A percentile compares a stretch with the other conserved stretches of the same genome.
Evolutionary conservation across 2,113 vertebrate species (phyloP).

Genomic region (Sphaerodactylus townsendi): DNA sequence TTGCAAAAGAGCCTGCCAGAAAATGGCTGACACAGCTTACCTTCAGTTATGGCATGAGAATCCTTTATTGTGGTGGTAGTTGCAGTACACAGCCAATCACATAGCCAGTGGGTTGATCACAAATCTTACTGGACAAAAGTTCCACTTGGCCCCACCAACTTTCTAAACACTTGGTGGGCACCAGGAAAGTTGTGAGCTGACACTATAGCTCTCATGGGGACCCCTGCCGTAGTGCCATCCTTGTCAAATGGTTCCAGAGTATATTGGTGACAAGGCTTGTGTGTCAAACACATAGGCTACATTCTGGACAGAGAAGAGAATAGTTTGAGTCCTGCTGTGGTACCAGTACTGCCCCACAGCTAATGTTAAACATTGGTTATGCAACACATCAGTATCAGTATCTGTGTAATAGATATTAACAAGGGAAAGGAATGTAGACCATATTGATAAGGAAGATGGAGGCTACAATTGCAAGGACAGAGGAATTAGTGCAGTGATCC

Average conservation of each 20-base stretch:
- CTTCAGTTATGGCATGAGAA: too few relatives aligned
- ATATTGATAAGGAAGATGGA: background rate
- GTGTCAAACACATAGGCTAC: background rate
- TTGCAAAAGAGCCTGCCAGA: too few relatives aligned
- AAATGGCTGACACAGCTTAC: too few relatives aligned
- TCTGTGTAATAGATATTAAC: background rate
- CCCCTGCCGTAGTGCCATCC: too few relatives aligned
- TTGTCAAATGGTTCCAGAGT: background rate
- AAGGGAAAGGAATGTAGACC: background rate
- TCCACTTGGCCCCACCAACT: too few relatives aligned
- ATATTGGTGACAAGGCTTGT: background rate
- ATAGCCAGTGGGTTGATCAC: too few relatives aligned
- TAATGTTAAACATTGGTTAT: background rate
- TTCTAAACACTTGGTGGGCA: too few relatives aligned
- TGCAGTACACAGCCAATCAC: too few relatives aligned
- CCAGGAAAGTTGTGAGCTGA: too few relatives aligned
- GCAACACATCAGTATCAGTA: background rate
- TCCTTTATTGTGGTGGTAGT: too few relatives aligned
- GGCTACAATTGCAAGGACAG: background rate
- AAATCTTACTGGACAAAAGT: too few relatives aligned
- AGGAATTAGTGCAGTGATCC: background rate
- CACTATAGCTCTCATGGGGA: too few relatives aligned
- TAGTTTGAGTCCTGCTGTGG: background rate
- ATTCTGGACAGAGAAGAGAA: background rate
- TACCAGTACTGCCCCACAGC: background rate